Percentiles rank a stretch among this genome's conserved stretches.
phyloP scores from a whole-genome alignment of 2,888 invertebrate genomes.

The Drosophila yooni region DNA sequence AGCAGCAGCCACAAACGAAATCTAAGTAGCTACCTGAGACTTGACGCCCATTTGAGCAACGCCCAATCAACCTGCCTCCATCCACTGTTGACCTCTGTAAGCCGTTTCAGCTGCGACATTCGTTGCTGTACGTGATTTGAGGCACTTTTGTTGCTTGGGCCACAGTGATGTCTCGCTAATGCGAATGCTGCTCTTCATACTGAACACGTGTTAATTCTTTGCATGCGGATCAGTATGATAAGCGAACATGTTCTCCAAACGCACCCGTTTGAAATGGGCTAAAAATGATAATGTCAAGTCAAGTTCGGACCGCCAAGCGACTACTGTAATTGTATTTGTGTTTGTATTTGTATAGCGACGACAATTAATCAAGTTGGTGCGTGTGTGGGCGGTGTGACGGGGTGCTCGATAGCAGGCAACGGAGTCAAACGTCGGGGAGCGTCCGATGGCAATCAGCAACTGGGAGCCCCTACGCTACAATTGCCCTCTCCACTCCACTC shows the following conservation, averaged over 20 bases:
- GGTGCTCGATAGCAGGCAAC: conserved; percentile 55
- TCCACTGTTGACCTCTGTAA: conserved; percentile 36
- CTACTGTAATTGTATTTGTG: conserved; percentile 11
- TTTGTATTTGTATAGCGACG: conserved; percentile 24
- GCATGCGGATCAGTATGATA: background rate
- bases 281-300: background rate
- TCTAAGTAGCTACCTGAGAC: conserved; percentile 49
- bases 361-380: conserved; percentile 72
- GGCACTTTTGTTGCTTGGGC: conserved; percentile 29
- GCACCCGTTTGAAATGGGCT: background rate
- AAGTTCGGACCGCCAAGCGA: background rate
- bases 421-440: conserved; percentile 22
- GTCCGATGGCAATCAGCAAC: conserved; percentile 31
- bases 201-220: background rate
- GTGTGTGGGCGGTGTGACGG: conserved; percentile 50
- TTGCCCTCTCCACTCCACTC: background rate
- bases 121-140: conserved; percentile 70
- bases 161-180: conserved; percentile 1
- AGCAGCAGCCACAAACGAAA: conserved; percentile 30
- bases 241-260: background rate
- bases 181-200: background rate
- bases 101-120: conserved; percentile 71
- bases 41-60: conserved; percentile 4
- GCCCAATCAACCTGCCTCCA: background rate
- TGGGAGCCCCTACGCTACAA: background rate